Percentiles rank a stretch among this genome's conserved stretches.
Evolutionary conservation across 1,140 invertebrate genomes (phyloP).

Genomic region (Drosophila trapezifrons): DNA sequence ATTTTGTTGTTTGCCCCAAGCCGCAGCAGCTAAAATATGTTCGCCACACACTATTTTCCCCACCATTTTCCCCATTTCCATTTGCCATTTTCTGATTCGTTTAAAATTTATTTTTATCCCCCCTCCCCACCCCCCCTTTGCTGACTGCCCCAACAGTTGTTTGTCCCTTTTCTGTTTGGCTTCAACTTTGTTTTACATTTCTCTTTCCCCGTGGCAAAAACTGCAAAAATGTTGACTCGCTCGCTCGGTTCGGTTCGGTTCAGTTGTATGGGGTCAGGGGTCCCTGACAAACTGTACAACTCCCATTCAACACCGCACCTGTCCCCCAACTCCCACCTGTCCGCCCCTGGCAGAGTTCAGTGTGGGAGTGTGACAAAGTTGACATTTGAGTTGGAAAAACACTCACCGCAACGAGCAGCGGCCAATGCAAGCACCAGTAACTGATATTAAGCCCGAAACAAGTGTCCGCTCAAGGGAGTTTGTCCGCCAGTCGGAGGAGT

Average conservation of each 20-base stretch:
- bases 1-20: conserved; percentile 36
- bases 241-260: conserved; percentile 8
- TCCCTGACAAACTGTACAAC: conserved; percentile 39
- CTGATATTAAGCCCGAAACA: conserved; percentile 32
- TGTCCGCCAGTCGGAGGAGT: conserved; percentile 3
- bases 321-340: conserved; percentile 14
- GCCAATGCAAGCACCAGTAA: conserved; percentile 12
- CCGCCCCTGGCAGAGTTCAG: conserved; percentile 39
- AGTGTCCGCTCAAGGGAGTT: conserved; percentile 30
- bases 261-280: conserved; percentile 37
- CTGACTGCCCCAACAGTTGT: conserved; percentile 1
- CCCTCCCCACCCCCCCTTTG: background rate
- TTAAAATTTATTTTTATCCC: conserved; percentile 63
- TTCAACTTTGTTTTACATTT: conserved; percentile 68
- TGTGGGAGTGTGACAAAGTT: conserved; percentile 62
- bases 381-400: conserved; percentile 66
- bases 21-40: conserved; percentile 75
- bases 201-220: conserved; percentile 35
- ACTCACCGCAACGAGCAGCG: conserved; percentile 21
- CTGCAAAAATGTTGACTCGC: conserved; percentile 55
- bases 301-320: conserved; percentile 19
- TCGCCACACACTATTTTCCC: conserved; percentile 63
- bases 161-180: conserved; percentile 52
- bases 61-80: conserved; percentile 57
- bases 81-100: conserved; percentile 73